Base-by-base conservation (phyloP, 2,888 invertebrate species). In the Pollenia amentaria region DNA sequence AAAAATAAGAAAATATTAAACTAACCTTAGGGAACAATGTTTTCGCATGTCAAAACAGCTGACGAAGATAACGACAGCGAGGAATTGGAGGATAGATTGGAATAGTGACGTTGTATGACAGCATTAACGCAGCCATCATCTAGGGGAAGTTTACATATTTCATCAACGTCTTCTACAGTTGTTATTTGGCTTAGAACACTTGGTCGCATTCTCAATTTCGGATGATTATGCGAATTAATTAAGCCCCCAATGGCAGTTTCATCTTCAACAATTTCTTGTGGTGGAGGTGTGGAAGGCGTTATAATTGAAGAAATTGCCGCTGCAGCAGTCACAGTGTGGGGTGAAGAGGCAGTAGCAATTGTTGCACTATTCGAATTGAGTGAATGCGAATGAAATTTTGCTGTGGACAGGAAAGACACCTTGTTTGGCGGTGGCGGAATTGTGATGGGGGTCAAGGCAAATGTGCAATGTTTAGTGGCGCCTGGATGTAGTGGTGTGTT, bases 381-480 rank as follows among this genome's bases (percentile, higher is more conserved):
- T 16, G 21, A 88, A 76, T 69, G 88, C 84, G 75, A 89, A 88
- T 76, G 89, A 46, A 87, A 88, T 60, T 87, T 88, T 7, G 88
- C 88, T 3, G 88, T 88, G 16, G 87, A 78, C n/a, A 88, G 76
- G 65, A 89, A 89, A 9, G 88, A 88, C 2, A 87, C 77, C 75
- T 89, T 88, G 62, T 84, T 85, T 46, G 88, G 76, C 80, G 91
- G 76, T 88, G 90, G 88, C 8, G 91, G 91, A 84, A 91, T 91
- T 9, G 90, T 90, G 81, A 90, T 91, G 29, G 93, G 91, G 4
- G 91, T 90, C 62, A 92, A 81, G 10, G 92, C 91, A 87, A 93
- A 93, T 57, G 91, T 92, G 80, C 92, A 92, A 77, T 93, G 93
- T 85, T 93, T 93, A 10, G 87, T 65, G 21, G 88, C 88, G 67